Base-by-base conservation (phyloP, 2,113 vertebrate species). In the Smithornis capensis region DNA sequence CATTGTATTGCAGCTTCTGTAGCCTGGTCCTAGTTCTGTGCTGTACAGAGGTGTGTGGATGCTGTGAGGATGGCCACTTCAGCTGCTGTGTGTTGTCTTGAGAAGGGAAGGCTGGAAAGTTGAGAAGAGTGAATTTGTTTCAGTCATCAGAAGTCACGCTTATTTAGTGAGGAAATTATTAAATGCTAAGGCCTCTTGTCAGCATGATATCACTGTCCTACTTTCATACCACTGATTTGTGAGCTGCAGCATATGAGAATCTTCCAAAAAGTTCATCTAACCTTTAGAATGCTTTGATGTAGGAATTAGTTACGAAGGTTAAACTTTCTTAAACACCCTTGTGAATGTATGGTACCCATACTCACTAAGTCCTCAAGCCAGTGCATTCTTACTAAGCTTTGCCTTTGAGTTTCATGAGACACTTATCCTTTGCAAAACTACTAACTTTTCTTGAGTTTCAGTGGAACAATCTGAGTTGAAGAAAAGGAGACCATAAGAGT, bases 321-420 rank as follows among this genome's bases (percentile, higher is more conserved):
- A 70, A 88, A 77, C 71, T 75, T 80, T 13, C 52, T 55, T 71
- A 67, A 86, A 67, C 44, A 23, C 12, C 33, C 33, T 57, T 12
- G 1, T 69, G 63, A 42, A 29, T 77, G 81, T 25, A 33, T 47
- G 37, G 45, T 47, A 59, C 59, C 52, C 45, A 22, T 24, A n/a
- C 4, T 24, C n/a, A 2, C 35, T 47, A n/a, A 80, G 9, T 50
- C 47, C 52, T 63, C 0, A 0, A 65, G 37, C 19, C 33, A 35
- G 4, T 27, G 38, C 18, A 9, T 42, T 75, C 50, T 80, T 64
- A n/a, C 22, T 47, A 10, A 63, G 9, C 18, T 90, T 35, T 35
- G 19, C 47, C 59, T 57, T 60, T 37, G 57, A 59, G 27, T 68
- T 91, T 47, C 60, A 23, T 62, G 42, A 40, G 50, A 91, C 19